Conservation (phyloP, 2,113 vertebrate genomes). For the Natator depressus region DNA sequence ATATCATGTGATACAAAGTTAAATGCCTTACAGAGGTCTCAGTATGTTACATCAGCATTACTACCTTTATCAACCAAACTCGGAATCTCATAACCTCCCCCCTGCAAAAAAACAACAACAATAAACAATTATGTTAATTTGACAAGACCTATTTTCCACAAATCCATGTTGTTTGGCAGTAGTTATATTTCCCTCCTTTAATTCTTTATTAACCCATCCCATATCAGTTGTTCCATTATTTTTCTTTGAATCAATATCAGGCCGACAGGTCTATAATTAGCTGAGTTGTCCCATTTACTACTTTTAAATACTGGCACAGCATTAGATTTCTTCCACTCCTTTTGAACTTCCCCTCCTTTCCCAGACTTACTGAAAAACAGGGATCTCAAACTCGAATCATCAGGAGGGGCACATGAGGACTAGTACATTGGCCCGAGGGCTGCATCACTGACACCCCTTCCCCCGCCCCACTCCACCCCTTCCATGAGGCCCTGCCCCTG, state of each 20-base stretch:
- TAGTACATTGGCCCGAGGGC: too few species aligned
- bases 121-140: background rate
- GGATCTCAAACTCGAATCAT: too few species aligned
- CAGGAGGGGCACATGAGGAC: too few species aligned
- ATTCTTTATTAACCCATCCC: background rate
- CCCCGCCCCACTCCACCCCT: too few species aligned
- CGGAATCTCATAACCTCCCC: background rate
- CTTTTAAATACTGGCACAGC: background rate
- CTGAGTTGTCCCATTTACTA: background rate
- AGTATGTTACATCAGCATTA: background rate
- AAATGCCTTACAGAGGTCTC: background rate
- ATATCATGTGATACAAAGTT: background rate
- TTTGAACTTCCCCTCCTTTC: background rate
- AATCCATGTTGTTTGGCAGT: background rate
- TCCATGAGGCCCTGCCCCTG: too few species aligned
- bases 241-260: background rate
- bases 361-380: background rate
- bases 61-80: background rate
- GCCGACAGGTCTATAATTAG: background rate
- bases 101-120: background rate
- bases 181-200: background rate
- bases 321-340: background rate
- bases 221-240: background rate
- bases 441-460: too few species aligned
- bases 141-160: background rate